Evolutionary conservation across 1,140 invertebrate genomes (phyloP).

Genomic region (Aplysia californica): DNA sequence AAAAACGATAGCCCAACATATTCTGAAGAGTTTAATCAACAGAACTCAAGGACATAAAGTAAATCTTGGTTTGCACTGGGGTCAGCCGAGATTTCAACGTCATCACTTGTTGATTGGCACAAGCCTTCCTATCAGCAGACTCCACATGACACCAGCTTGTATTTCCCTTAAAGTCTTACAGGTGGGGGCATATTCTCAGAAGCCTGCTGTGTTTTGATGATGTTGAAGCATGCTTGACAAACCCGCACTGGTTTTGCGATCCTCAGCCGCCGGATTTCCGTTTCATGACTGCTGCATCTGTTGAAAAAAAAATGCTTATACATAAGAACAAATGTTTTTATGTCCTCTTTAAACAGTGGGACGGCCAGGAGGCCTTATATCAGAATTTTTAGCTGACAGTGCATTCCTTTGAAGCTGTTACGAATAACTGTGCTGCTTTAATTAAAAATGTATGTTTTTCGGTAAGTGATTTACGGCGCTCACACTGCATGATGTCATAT

Average conservation of each 20-base stretch:
- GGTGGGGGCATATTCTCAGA: not conserved
- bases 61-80: not conserved
- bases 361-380: too few relatives aligned
- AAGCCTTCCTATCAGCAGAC: not conserved
- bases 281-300: constrained; percentile 93
- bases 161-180: not conserved
- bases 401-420: too few relatives aligned
- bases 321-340: too few relatives aligned
- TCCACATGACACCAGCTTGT: not conserved
- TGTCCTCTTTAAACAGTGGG: too few relatives aligned
- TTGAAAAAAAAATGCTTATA: constrained; percentile 38
- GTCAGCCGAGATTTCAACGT: not conserved
- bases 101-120: not conserved
- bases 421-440: too few relatives aligned
- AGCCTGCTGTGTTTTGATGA: constrained; percentile 50
- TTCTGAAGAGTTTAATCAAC: not conserved
- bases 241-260: constrained; percentile 92
- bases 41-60: not conserved
- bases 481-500: too few relatives aligned
- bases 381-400: too few relatives aligned
- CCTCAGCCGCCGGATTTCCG: constrained; percentile 89
- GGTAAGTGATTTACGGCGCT: too few relatives aligned
- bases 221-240: constrained; percentile 84
- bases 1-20: not conserved
- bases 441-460: too few relatives aligned